Evolutionary conservation across 2,888 invertebrate genomes (phyloP).

Genomic region (Cephus sareptanus): DNA sequence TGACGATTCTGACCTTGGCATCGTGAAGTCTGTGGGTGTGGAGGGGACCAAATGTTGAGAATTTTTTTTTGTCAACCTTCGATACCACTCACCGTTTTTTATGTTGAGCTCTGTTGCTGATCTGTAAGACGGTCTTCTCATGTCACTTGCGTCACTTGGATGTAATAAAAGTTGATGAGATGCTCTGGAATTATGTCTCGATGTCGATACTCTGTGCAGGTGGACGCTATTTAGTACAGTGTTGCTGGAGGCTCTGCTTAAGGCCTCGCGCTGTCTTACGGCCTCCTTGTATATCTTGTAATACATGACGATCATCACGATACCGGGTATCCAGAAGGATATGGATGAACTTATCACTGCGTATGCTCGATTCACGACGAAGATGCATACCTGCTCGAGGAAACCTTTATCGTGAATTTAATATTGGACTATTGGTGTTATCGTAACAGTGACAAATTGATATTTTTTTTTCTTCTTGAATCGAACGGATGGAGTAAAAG

Average conservation of each 20-base stretch:
- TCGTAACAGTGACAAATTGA: no score
- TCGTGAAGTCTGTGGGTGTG: no score
- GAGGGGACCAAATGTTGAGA: neutral
- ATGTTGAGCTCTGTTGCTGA: constrained; percentile 78
- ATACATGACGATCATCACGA: constrained; percentile 94
- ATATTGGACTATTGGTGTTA: no score
- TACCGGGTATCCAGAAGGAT: constrained; percentile 92
- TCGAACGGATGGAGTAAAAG: no score
- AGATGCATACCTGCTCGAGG: constrained; percentile 73
- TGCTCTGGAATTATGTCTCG: constrained; percentile 70
- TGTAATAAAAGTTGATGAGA: constrained; percentile 58
- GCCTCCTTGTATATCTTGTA: constrained; percentile 85
- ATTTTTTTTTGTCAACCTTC: neutral
- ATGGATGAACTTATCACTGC: constrained; percentile 89
- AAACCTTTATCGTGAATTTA: neutral
- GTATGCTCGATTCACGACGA: constrained; percentile 87
- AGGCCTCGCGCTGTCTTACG: constrained; percentile 82
- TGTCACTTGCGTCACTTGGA: constrained; percentile 52
- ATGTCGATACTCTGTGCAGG: constrained; percentile 80
- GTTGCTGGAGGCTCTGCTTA: constrained; percentile 85
- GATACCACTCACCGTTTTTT: constrained; percentile 72
- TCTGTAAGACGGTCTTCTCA: constrained; percentile 61
- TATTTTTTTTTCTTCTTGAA: no score
- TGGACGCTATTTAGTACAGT: constrained; percentile 86
- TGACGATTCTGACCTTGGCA: no score